These are phyloP conservation scores for Lordiphosa mommai DNA, from an alignment of 1,140 invertebrate genomes.

Conservation along the genomic window DNA sequence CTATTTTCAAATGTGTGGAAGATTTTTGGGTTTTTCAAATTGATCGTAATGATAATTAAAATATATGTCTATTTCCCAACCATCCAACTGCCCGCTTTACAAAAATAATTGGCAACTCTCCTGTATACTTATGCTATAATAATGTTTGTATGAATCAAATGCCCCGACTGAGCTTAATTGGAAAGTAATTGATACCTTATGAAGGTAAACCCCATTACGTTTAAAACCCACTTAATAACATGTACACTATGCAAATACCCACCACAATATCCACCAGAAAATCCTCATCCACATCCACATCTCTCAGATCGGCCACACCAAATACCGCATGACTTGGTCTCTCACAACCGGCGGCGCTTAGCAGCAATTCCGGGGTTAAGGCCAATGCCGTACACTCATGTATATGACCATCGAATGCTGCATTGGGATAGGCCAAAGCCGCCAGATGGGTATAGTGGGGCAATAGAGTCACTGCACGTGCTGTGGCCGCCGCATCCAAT, in stretches of 20 bases:
- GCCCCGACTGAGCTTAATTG: no score
- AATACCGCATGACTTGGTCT: constrained; percentile 55
- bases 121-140: no score
- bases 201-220: no score
- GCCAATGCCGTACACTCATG: constrained; percentile 51
- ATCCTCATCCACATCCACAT: constrained; percentile 52
- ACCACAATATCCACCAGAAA: constrained; percentile 46
- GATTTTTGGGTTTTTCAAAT: no score
- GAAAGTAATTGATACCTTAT: background rate
- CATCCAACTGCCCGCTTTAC: no score
- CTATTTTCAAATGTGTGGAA: no score
- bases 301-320: constrained; percentile 47
- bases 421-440: constrained; percentile 48
- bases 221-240: no score
- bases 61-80: no score
- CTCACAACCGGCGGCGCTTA: constrained; percentile 41
- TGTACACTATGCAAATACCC: no score
- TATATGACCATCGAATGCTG: constrained; percentile 48
- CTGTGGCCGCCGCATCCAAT: constrained; percentile 1
- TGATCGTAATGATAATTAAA: no score
- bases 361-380: constrained; percentile 34
- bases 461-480: constrained; percentile 23
- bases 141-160: no score
- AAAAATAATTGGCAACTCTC: no score
- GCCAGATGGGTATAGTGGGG: constrained; percentile 41